Evolutionary conservation across 2,888 invertebrate genomes (phyloP).

Genomic region (Neoscelio sp.): DNA sequence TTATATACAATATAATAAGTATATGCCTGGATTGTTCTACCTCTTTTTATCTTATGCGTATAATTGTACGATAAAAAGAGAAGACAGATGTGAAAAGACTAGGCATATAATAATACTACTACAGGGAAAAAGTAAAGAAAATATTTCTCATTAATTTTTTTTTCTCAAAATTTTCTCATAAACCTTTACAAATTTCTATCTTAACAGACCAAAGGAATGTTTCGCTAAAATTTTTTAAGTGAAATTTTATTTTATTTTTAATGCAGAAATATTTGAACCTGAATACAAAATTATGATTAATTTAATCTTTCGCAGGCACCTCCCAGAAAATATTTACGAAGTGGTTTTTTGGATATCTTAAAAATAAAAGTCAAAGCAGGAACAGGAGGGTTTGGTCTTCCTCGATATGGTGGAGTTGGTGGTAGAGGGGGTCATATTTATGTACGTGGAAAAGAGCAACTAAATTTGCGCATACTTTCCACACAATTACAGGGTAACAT

Average conservation of each 20-base stretch:
- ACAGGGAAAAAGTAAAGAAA: no score
- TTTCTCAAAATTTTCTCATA: no score
- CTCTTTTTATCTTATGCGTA: no score
- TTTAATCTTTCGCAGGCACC: not conserved
- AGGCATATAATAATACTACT: no score
- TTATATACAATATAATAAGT: no score
- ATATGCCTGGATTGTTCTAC: no score
- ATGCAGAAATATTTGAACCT: not conserved
- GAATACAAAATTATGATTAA: no score
- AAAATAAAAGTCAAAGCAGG: slow-evolving; percentile 93
- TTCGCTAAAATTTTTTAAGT: not conserved
- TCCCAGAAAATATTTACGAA: slow-evolving; percentile 83
- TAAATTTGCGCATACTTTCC: slow-evolving; percentile 85
- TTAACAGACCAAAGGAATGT: no score
- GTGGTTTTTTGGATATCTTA: slow-evolving; percentile 91
- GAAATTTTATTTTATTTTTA: not conserved
- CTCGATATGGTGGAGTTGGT: slow-evolving; percentile 94
- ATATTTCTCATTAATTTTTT: no score
- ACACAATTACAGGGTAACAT: slow-evolving; percentile 81
- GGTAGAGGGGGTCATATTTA: slow-evolving; percentile 96
- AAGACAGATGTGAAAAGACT: no score
- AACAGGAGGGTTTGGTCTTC: slow-evolving; percentile 90
- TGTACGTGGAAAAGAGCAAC: slow-evolving; percentile 87
- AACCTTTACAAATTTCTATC: no score
- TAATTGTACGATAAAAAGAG: no score